A percentile compares a stretch with the other conserved stretches of the same genome.
Conservation (phyloP, 2,888 invertebrate genomes). For the Actias luna region DNA sequence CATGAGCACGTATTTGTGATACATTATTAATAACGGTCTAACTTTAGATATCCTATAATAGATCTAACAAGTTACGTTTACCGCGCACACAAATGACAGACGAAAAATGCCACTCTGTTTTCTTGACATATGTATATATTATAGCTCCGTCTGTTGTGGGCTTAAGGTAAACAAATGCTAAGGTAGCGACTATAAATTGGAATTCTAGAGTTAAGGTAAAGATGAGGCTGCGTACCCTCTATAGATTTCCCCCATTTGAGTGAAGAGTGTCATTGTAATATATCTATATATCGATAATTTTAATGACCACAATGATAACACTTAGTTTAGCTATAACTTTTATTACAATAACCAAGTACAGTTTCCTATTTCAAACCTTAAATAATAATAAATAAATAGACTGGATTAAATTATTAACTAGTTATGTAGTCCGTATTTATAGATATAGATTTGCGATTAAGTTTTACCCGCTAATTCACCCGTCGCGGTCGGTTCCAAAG, state of each 20-base stretch:
- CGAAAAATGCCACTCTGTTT: too few species aligned
- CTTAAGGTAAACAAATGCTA: too few species aligned
- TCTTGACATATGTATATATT: too few species aligned
- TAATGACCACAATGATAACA: background rate
- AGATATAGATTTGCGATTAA: background rate
- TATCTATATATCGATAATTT: background rate
- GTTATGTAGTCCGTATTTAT: background rate
- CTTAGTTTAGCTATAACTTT: background rate
- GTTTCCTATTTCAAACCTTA: conserved; percentile 4
- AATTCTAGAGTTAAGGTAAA: background rate
- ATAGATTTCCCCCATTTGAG: too few species aligned
- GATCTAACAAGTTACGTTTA: too few species aligned
- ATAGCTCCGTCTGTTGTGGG: too few species aligned
- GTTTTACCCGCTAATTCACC: background rate
- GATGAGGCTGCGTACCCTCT: too few species aligned
- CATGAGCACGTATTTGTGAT: too few species aligned
- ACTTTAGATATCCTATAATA: too few species aligned
- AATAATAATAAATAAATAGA: background rate
- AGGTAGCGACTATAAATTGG: too few species aligned
- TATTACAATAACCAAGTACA: background rate
- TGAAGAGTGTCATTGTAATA: background rate
- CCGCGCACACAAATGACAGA: too few species aligned
- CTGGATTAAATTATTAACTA: conserved; percentile 5
- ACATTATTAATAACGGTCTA: too few species aligned
- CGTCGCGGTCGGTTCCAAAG: background rate